These are phyloP conservation scores for Eupithecia subfuscata DNA, from an alignment of 2,888 invertebrate species.

Conservation along the genomic window DNA sequence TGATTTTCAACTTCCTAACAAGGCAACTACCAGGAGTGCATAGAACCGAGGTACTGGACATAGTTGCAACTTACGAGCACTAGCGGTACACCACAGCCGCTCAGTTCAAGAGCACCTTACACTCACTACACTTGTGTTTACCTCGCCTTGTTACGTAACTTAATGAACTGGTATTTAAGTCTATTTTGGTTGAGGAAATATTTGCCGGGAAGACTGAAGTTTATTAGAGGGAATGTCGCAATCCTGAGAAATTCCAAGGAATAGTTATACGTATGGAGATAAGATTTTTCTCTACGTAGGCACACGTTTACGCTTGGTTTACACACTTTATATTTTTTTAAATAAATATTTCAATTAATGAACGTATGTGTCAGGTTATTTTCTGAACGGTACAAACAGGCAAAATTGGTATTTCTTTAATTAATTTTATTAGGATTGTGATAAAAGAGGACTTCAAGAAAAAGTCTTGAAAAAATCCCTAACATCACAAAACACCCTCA, in stretches of 20 bases:
- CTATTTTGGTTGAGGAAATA: constrained; percentile 36
- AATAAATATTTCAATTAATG: neutral
- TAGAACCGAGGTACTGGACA: constrained; percentile 27
- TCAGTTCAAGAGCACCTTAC: constrained; percentile 44
- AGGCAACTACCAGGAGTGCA: constrained; percentile 30
- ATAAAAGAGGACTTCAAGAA: constrained; percentile 16
- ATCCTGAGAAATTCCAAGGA: constrained; percentile 33
- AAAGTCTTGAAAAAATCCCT: constrained; percentile 14
- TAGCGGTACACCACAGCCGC: constrained; percentile 32
- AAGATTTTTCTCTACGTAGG: neutral
- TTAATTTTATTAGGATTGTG: neutral
- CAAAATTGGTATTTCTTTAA: constrained; percentile 5
- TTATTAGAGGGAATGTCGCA: constrained; percentile 36
- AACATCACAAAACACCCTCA: constrained; percentile 27
- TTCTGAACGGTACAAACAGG: neutral
- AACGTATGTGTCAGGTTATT: neutral
- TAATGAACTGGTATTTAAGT: constrained; percentile 46
- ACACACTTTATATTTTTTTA: neutral
- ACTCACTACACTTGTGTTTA: constrained; percentile 45
- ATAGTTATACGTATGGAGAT: constrained; percentile 18
- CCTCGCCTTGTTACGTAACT: constrained; percentile 44
- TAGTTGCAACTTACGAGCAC: constrained; percentile 29
- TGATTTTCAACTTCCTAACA: constrained; percentile 31
- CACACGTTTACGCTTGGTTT: neutral
- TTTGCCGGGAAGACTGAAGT: constrained; percentile 36